Percentiles rank a stretch among this genome's conserved stretches.
Evolutionary conservation across 2,888 invertebrate species (phyloP).

Genomic region (Emmelina monodactyla): DNA sequence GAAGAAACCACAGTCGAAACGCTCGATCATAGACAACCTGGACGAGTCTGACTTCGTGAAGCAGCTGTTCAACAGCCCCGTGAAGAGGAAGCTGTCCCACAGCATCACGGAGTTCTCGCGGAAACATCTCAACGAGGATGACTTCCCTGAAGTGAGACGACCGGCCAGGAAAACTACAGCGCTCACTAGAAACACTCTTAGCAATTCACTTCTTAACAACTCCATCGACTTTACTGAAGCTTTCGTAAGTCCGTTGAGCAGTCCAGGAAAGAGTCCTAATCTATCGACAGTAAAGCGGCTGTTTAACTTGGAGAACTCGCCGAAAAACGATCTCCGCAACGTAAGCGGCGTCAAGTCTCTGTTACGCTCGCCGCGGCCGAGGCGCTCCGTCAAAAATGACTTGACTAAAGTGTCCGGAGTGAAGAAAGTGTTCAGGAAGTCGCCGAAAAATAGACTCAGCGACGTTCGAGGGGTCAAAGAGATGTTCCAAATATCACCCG

Average conservation of each 20-base stretch:
- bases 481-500: slow-evolving; percentile 29
- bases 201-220: slow-evolving; percentile 23
- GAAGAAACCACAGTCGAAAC: slow-evolving; percentile 53
- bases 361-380: slow-evolving; percentile 27
- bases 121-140: slow-evolving; percentile 29
- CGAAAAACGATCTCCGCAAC: slow-evolving; percentile 31
- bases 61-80: slow-evolving; percentile 53
- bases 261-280: slow-evolving; percentile 30
- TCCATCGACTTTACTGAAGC: slow-evolving; percentile 29
- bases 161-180: slow-evolving; percentile 27
- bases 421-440: slow-evolving; percentile 34
- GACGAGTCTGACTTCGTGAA: slow-evolving; percentile 48
- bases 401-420: slow-evolving; percentile 42
- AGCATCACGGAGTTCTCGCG: slow-evolving; percentile 52
- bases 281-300: slow-evolving; percentile 29
- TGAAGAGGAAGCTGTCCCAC: slow-evolving; percentile 54
- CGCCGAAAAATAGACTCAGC: slow-evolving; percentile 35
- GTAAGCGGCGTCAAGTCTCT: slow-evolving; percentile 28
- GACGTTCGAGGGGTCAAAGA: slow-evolving; percentile 37
- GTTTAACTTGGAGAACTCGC: slow-evolving; percentile 27
- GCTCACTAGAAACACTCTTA: slow-evolving; percentile 19
- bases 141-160: slow-evolving; percentile 15
- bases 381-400: slow-evolving; percentile 38
- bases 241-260: slow-evolving; percentile 39
- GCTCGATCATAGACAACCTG: slow-evolving; percentile 49